Evolutionary conservation across 2,888 invertebrate species (phyloP), one percentile per base, ranked within the genome.

Genomic region (Habrosyne pyritoides): DNA sequence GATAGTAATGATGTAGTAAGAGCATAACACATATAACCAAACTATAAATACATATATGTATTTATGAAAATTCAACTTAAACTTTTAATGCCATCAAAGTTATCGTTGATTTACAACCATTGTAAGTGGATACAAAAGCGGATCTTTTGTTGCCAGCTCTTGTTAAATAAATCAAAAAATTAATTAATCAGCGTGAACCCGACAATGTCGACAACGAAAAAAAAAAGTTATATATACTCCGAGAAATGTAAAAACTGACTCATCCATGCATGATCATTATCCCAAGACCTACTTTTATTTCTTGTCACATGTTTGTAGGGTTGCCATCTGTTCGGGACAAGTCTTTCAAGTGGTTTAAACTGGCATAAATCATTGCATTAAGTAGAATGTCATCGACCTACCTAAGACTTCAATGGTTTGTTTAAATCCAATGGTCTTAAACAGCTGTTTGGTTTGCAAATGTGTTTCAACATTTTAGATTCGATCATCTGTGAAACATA

Each of bases 231-330:
- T 66, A 49, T 49, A 14, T 24, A 62, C 63, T 69, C 68, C 58
- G 60, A 65, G 65, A 68, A 73, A 73, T 68, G 59, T 73, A 71
- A 75, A 75, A 74, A 73, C 67, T 73, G 76, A 82, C 66, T 81
- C 83, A 84, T 73, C 71, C 69, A 68, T 65, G 70, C 65, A 69
- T 71, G 79, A 81, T 81, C 79, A 81, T 81, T 83, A 81, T 84
- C 73, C 76, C 62, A 69, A 69, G 71, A 63, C 66, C 74, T 73
- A 79, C 77, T 80, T 83, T 83, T 83, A 81, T 85, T 84, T 85
- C 79, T 82, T 80, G 83, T 83, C 83, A 83, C 80, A 83, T 77
- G 67, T 63, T 66, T 57, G 60, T 68, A 67, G 66, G 60, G 62
- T 55, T 55, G 65, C 64, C 54, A 61, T 46, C 10, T 12, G 28